These are phyloP conservation scores for Drosophila kikkawai DNA, from an alignment of 1,140 invertebrate species.

Conservation along the genomic window DNA sequence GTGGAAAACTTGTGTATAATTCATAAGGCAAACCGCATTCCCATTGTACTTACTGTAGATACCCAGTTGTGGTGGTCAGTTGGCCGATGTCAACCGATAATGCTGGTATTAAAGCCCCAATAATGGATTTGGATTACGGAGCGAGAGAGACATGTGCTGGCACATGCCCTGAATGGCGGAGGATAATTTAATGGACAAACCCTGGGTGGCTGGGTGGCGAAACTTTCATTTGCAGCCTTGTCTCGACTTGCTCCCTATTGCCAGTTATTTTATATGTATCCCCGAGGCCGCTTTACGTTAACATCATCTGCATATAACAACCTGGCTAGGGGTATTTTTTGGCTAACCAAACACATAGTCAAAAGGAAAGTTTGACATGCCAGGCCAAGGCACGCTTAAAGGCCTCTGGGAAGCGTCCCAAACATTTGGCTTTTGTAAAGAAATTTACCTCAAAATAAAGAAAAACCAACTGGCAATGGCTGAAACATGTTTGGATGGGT, in stretches of 20 bases:
- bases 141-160: slow-evolving; percentile 5
- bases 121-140: slow-evolving; percentile 44
- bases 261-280: slow-evolving; percentile 60
- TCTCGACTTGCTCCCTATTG: slow-evolving; percentile 24
- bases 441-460: slow-evolving; percentile 10
- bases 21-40: slow-evolving; percentile 60
- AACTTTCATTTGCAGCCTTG: slow-evolving; percentile 52
- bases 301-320: slow-evolving; percentile 67
- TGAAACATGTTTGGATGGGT: slow-evolving; percentile 26
- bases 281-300: slow-evolving; percentile 63
- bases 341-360: slow-evolving; percentile 31
- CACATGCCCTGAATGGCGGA: slow-evolving; percentile 23
- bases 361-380: slow-evolving; percentile 46
- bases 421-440: slow-evolving; percentile 12
- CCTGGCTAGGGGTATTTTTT: slow-evolving; percentile 12
- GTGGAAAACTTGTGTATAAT: slow-evolving; percentile 65
- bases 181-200: slow-evolving; percentile 43
- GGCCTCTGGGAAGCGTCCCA: slow-evolving; percentile 8
- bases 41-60: slow-evolving; percentile 29
- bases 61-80: slow-evolving; percentile 9
- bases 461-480: slow-evolving; percentile 7
- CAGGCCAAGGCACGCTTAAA: slow-evolving; percentile 16
- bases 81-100: slow-evolving; percentile 42
- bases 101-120: slow-evolving; percentile 54
- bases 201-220: slow-evolving; percentile 9